A percentile compares a stretch with the other conserved stretches of the same genome.
Evolutionary conservation across 2,888 invertebrate genomes (phyloP).

Genomic region (Petrolisthes cinctipes): DNA sequence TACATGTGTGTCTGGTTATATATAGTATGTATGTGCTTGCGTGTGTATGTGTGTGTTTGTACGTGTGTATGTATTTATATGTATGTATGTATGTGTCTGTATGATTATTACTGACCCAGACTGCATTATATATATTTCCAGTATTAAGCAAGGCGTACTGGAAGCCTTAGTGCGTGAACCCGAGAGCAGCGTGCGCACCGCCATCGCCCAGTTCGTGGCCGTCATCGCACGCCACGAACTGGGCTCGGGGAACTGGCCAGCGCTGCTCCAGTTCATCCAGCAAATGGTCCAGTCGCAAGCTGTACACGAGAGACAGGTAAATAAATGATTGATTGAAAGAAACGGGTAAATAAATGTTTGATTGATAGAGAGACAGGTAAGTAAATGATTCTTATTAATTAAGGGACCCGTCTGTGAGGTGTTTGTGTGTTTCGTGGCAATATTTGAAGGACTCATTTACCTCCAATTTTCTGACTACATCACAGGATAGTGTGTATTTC

Average conservation of each 20-base stretch:
- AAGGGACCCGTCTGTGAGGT: too few relatives aligned
- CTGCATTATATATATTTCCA: slow-evolving; percentile 67
- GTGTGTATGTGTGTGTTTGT: too few relatives aligned
- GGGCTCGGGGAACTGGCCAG: slow-evolving; percentile 77
- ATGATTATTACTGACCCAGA: neutral
- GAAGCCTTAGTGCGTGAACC: slow-evolving; percentile 76
- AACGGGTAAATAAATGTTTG: too few relatives aligned
- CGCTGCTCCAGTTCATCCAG: slow-evolving; percentile 77
- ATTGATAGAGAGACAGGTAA: too few relatives aligned
- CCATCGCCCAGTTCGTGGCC: slow-evolving; percentile 81
- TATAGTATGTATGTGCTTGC: too few relatives aligned
- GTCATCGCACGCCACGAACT: slow-evolving; percentile 81
- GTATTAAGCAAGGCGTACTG: slow-evolving; percentile 76
- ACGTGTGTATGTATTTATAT: slow-evolving; percentile 35
- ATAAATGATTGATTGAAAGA: too few relatives aligned
- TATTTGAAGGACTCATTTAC: too few relatives aligned
- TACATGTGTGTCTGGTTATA: too few relatives aligned
- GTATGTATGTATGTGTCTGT: neutral
- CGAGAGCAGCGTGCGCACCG: slow-evolving; percentile 78
- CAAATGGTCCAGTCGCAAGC: slow-evolving; percentile 74
- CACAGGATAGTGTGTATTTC: too few relatives aligned
- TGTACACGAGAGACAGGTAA: slow-evolving; percentile 75
- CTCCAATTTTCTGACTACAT: too few relatives aligned
- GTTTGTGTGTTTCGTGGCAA: too few relatives aligned
- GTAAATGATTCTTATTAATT: too few relatives aligned